Evolutionary conservation across 2,797 vertebrate species (phyloP).

Genomic region (Sebastes ruberrimus): DNA sequence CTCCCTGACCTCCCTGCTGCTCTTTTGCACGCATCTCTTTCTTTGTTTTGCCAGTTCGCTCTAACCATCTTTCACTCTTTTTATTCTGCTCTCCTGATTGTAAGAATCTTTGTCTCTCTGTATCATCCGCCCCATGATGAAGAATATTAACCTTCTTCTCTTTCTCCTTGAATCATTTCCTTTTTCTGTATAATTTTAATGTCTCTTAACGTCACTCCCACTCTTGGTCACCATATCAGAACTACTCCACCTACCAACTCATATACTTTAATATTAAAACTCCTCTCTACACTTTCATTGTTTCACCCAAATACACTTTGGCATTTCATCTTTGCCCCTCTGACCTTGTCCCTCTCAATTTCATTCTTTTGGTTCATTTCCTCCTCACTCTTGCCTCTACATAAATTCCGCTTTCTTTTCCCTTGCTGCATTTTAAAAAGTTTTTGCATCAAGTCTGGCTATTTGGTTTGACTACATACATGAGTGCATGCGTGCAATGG

Average conservation of each 20-base stretch:
- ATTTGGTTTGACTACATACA: neutral
- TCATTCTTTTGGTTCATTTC: neutral
- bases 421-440: neutral
- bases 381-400: neutral
- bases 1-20: constrained; percentile 29
- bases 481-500: neutral
- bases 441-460: too few relatives aligned
- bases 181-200: constrained; percentile 1
- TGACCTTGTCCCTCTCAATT: constrained; percentile 21
- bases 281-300: neutral
- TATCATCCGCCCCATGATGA: neutral
- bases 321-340: constrained; percentile 18
- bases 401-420: neutral
- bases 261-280: constrained; percentile 16
- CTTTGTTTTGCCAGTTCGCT: constrained; percentile 5
- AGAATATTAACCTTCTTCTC: constrained; percentile 9
- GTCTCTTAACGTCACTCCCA: constrained; percentile 1
- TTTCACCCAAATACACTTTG: constrained; percentile 26
- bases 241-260: neutral
- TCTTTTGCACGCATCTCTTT: neutral
- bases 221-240: neutral
- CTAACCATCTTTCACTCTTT: neutral
- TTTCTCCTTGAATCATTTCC: neutral
- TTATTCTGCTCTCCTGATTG: neutral
- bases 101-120: neutral